Conservation (phyloP, 1,140 invertebrate species). For the Dendroctonus valens region DNA sequence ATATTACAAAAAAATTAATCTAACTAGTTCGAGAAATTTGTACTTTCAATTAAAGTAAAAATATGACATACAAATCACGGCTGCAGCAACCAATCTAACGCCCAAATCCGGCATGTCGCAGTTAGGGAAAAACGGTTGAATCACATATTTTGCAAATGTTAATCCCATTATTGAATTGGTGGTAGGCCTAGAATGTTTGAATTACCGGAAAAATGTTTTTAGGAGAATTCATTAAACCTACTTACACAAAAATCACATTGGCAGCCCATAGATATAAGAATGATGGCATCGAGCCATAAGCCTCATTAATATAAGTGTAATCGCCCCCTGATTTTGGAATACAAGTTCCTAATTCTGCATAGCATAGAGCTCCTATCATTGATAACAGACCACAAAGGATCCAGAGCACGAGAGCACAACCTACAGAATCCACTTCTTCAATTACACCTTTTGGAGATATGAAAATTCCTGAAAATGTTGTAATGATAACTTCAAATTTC, state of each 20-base stretch:
- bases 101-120: constrained; percentile 69
- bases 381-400: constrained; percentile 80
- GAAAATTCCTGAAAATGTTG: constrained; percentile 69
- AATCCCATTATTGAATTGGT: constrained; percentile 89
- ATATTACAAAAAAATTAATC: no score
- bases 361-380: constrained; percentile 89
- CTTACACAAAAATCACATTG: constrained; percentile 77
- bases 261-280: constrained; percentile 94
- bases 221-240: constrained; percentile 34
- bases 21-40: no score
- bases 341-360: constrained; percentile 87
- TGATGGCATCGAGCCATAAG: constrained; percentile 89
- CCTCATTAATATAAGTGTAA: constrained; percentile 88
- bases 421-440: constrained; percentile 80
- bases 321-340: constrained; percentile 88
- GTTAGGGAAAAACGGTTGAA: constrained; percentile 76
- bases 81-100: constrained; percentile 70
- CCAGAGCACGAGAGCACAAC: constrained; percentile 88
- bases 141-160: constrained; percentile 87
- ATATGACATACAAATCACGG: constrained; percentile 70
- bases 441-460: constrained; percentile 95
- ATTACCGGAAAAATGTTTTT: background rate
- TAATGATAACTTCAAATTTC: no score
- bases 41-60: no score
- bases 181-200: constrained; percentile 64